Conservation (phyloP, 2,113 vertebrate genomes). For the Hepsetus odoe region DNA sequence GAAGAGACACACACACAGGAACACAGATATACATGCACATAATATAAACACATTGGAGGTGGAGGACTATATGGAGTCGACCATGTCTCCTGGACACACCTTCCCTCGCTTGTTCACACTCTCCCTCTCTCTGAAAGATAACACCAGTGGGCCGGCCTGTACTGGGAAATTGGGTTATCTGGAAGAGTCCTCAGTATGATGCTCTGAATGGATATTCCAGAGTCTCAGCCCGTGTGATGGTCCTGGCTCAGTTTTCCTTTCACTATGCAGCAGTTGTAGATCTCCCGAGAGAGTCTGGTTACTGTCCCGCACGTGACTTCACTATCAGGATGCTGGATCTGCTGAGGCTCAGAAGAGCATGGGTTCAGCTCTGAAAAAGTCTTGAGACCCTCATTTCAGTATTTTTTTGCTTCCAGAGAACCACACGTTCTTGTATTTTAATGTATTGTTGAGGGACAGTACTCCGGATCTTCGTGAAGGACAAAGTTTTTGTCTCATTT, state of each 20-base stretch:
- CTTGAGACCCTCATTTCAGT: no score
- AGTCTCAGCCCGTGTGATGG: background rate
- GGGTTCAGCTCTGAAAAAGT: no score
- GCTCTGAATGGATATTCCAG: background rate
- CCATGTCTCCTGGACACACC: no score
- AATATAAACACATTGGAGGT: background rate
- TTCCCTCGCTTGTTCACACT: background rate
- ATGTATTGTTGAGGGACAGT: no score
- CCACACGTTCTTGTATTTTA: no score
- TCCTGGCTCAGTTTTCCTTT: no score
- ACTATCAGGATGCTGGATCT: no score
- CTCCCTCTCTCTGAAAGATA: slow-evolving; percentile 6
- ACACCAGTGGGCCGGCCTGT: background rate
- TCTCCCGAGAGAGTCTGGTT: background rate
- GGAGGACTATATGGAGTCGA: no score
- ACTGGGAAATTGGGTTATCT: background rate
- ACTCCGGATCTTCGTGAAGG: no score
- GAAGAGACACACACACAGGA: slow-evolving; percentile 3
- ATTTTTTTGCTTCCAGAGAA: no score
- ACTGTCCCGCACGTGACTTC: background rate
- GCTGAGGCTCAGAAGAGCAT: no score
- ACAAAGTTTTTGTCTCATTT: no score
- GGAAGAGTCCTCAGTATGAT: background rate
- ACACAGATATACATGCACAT: background rate
- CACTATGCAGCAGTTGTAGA: background rate